Evolutionary conservation across 2,888 invertebrate species (phyloP).

Genomic region (Ennomos fuscantarius): DNA sequence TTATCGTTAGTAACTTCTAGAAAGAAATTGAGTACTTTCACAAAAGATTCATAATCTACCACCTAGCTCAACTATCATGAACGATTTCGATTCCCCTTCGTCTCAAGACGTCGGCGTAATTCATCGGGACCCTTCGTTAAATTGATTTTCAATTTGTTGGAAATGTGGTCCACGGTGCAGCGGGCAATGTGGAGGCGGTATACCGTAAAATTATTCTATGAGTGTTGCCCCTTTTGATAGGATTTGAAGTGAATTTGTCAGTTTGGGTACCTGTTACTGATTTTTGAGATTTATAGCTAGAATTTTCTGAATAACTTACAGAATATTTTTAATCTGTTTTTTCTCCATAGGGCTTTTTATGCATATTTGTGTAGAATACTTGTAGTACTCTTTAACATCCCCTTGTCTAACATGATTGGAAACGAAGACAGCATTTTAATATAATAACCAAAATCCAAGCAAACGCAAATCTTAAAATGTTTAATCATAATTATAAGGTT

Average conservation of each 20-base stretch:
- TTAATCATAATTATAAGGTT: conserved; percentile 1
- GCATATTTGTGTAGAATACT: no score
- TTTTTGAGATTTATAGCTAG: no score
- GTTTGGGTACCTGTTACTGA: conserved; percentile 6
- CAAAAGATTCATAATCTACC: not conserved
- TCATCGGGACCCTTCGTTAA: conserved; percentile 71
- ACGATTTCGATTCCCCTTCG: conserved; percentile 22
- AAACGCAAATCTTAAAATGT: not conserved
- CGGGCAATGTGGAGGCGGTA: conserved; percentile 75
- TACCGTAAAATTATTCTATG: conserved; percentile 78
- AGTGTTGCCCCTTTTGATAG: conserved; percentile 64
- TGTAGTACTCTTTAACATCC: no score
- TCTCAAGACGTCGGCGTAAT: conserved; percentile 40
- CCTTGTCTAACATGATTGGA: not conserved
- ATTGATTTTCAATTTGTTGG: conserved; percentile 85
- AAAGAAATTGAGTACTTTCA: no score
- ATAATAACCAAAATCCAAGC: no score
- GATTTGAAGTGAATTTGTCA: conserved; percentile 66
- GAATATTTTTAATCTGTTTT: no score
- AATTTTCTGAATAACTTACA: no score
- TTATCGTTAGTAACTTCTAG: no score
- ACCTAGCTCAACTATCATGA: conserved; percentile 1
- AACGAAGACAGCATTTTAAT: no score
- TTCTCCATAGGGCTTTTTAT: no score
- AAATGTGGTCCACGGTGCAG: conserved; percentile 79